phyloP scores from a whole-genome alignment of 1,140 invertebrate genomes.

The Chelonus insularis region DNA sequence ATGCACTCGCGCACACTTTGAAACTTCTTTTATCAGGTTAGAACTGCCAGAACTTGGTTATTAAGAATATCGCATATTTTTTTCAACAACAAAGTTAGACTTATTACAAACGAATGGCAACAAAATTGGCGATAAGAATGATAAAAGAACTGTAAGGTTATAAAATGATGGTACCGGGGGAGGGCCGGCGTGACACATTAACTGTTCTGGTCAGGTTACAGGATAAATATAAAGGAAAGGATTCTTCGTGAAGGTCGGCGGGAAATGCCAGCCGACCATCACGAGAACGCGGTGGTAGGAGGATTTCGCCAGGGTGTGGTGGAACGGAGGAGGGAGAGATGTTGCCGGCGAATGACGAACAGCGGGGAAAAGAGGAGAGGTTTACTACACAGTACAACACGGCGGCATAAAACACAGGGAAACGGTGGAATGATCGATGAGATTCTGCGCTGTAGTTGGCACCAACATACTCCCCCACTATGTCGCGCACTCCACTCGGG shows the following conservation, averaged over 20 bases:
- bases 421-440: constrained; percentile 59
- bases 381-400: constrained; percentile 47
- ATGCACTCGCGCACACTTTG: constrained; percentile 20
- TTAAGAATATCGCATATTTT: no score
- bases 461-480: constrained; percentile 30
- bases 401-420: constrained; percentile 52
- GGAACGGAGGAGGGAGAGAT: constrained; percentile 38
- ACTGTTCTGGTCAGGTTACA: constrained; percentile 54
- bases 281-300: constrained; percentile 42
- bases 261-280: constrained; percentile 56
- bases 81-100: no score
- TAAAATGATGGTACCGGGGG: not conserved
- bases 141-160: no score
- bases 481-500: constrained; percentile 28
- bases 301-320: constrained; percentile 41
- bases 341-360: constrained; percentile 27
- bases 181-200: constrained; percentile 38
- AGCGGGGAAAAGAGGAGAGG: constrained; percentile 22
- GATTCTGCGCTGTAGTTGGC: constrained; percentile 57
- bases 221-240: constrained; percentile 59
- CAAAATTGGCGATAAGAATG: no score
- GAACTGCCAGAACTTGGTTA: no score
- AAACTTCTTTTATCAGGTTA: no score
- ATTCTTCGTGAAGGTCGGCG: constrained; percentile 57
- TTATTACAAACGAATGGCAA: no score